A percentile compares a stretch with the other conserved stretches of the same genome.
These are phyloP conservation scores for Blastobasis lacticolella DNA, from an alignment of 2,888 invertebrate species.

Conservation along the genomic window DNA sequence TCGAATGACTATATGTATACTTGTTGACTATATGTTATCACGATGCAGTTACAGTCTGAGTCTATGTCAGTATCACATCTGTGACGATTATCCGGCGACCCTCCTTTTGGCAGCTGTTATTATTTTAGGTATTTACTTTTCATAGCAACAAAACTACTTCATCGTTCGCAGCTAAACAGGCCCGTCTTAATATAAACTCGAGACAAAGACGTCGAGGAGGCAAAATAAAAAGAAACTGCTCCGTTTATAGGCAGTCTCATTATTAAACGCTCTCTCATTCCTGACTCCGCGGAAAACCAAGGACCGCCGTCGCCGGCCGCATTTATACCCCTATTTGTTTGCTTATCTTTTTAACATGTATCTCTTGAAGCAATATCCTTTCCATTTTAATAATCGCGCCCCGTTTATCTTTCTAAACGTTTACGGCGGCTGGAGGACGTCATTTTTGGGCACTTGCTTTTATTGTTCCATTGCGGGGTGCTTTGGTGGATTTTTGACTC, in stretches of 20 bases:
- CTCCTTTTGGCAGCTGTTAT: no score
- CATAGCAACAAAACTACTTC: no score
- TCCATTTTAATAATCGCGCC: slow-evolving; percentile 3
- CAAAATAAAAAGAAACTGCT: slow-evolving; percentile 48
- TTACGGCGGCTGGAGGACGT: neutral
- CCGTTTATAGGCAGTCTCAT: slow-evolving; percentile 48
- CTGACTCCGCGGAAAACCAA: slow-evolving; percentile 30
- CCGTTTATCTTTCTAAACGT: neutral
- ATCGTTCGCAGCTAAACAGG: neutral
- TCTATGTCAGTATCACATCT: no score
- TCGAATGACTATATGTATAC: no score
- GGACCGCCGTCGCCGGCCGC: slow-evolving; percentile 11
- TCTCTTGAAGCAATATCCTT: slow-evolving; percentile 8
- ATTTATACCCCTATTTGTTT: slow-evolving; percentile 21
- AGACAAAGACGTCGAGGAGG: slow-evolving; percentile 37
- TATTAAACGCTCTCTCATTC: slow-evolving; percentile 50
- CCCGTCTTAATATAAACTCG: slow-evolving; percentile 26
- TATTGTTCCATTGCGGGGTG: no score
- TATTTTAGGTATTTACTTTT: no score
- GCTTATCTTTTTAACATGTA: slow-evolving; percentile 22
- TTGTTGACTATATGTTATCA: no score
- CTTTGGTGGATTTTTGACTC: no score
- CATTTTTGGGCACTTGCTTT: no score
- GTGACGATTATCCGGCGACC: no score
- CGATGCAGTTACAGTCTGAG: no score